A percentile compares a stretch with the other conserved stretches of the same genome.
Conservation (phyloP, 2,113 vertebrate species). For the Gymnorhina tibicen region DNA sequence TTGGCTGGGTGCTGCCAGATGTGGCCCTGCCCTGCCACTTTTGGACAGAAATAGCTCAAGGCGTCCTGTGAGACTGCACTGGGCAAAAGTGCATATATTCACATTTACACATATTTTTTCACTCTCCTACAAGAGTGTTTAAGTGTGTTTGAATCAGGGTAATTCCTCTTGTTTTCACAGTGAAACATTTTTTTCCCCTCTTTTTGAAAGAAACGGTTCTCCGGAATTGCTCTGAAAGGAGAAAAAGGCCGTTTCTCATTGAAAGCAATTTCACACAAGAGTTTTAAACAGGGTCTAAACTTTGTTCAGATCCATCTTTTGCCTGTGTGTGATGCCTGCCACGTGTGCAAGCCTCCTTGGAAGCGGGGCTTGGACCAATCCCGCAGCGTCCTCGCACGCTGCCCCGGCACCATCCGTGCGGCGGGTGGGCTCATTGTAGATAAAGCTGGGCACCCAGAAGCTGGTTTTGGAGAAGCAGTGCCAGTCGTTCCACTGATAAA, state of each 20-base stretch:
- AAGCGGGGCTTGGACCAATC: fast-evolving
- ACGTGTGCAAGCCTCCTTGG: not conserved
- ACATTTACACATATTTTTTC: not conserved
- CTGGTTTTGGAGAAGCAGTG: not conserved
- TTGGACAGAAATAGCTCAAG: not conserved
- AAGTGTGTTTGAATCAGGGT: not conserved
- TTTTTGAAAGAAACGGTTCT: not conserved
- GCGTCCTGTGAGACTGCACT: not conserved
- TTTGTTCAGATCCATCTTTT: not conserved
- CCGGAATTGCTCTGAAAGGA: not conserved
- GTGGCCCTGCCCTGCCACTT: not conserved
- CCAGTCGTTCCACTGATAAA: not conserved
- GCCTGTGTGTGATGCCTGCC: fast-evolving
- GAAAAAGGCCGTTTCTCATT: not conserved
- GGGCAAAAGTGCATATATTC: not conserved
- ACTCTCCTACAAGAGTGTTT: not conserved
- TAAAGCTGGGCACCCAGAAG: not conserved
- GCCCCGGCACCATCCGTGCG: fast-evolving
- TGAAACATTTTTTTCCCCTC: fast-evolving
- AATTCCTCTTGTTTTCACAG: not conserved
- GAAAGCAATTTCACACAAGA: not conserved
- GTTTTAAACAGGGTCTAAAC: not conserved
- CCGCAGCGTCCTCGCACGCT: fast-evolving
- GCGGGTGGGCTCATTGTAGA: not conserved
- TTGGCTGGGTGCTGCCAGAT: not conserved